Conservation (phyloP, 2,113 vertebrate genomes). For the Mystacornis crossleyi region DNA sequence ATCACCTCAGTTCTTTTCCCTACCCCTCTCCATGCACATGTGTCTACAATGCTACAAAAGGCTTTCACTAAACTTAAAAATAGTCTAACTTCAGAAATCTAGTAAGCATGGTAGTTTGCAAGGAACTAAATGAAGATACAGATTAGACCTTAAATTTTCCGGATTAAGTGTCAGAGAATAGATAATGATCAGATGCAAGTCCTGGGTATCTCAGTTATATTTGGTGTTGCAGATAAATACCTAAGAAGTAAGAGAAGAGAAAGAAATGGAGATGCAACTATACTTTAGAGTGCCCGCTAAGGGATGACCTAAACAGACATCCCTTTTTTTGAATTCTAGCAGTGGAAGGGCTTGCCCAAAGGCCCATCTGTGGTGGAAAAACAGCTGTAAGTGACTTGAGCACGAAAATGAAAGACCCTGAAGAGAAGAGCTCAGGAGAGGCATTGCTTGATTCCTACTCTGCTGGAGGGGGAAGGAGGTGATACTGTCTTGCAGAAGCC, state of each 20-base stretch:
- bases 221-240: not conserved
- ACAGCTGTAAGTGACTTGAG: not conserved
- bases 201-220: not conserved
- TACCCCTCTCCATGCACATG: not conserved
- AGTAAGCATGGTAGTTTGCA: not conserved
- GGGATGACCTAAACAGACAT: not conserved
- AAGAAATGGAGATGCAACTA: not conserved
- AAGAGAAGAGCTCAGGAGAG: not conserved
- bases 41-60: not conserved
- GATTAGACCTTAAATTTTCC: not conserved
- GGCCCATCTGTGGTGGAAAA: not conserved
- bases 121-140: not conserved
- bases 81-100: not conserved
- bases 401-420: not conserved
- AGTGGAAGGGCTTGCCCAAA: not conserved
- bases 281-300: not conserved
- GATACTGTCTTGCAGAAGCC: not conserved
- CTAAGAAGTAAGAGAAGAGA: not conserved
- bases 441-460: not conserved
- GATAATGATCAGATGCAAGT: not conserved
- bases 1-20: not conserved
- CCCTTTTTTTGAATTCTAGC: accelerated
- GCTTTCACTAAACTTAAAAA: not conserved
- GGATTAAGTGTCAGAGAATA: not conserved
- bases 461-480: not conserved